Evolutionary conservation across 1,140 invertebrate species (phyloP).

Genomic region (Eciton burchellii): DNA sequence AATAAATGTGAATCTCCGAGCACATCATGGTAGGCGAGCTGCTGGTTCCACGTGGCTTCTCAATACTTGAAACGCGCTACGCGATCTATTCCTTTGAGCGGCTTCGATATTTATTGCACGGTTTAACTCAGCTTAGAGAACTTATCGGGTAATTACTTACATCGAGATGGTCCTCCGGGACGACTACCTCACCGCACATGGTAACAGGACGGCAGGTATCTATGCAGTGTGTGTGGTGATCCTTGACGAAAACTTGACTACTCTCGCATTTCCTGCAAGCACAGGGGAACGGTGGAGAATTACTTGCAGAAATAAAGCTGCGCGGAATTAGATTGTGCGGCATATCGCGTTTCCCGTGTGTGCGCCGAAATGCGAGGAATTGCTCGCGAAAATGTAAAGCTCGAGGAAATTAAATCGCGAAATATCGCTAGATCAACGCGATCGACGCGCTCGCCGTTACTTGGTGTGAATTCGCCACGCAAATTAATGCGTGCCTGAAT

Average conservation of each 20-base stretch:
- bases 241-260: constrained; percentile 93
- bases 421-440: constrained; percentile 13
- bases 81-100: constrained; percentile 43
- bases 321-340: constrained; percentile 30
- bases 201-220: constrained; percentile 93
- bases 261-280: constrained; percentile 91
- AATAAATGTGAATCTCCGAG: not conserved
- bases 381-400: constrained; percentile 30
- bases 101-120: constrained; percentile 55
- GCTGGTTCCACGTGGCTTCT: not conserved
- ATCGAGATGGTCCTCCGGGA: constrained; percentile 96
- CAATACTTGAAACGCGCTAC: constrained; percentile 10
- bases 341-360: constrained; percentile 12
- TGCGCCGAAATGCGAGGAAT: not conserved
- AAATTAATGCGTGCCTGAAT: constrained; percentile 14
- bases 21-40: not conserved
- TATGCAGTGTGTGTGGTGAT: constrained; percentile 94
- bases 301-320: constrained; percentile 25
- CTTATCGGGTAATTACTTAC: constrained; percentile 87
- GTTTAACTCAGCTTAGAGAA: constrained; percentile 47
- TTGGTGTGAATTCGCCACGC: constrained; percentile 28
- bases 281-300: constrained; percentile 34
- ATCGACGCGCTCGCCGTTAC: not conserved
- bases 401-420: constrained; percentile 23
- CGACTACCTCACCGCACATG: constrained; percentile 97